Evolutionary conservation across 1,140 invertebrate species (phyloP).

Genomic region (Caligus rogercresseyi): DNA sequence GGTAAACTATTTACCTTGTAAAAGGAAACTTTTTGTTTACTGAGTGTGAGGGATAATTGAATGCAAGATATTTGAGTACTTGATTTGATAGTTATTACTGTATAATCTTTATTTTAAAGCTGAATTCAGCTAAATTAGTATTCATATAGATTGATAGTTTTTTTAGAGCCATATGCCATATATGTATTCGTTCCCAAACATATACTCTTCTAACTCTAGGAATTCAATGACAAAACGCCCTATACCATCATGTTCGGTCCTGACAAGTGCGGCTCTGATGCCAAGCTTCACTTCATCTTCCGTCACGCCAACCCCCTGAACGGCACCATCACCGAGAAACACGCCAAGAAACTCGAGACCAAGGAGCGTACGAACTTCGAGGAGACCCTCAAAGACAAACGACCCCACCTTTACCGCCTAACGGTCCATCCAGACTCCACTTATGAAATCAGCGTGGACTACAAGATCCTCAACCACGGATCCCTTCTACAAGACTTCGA

Average conservation of each 20-base stretch:
- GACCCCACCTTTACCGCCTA: constrained; percentile 84
- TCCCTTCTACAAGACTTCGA: constrained; percentile 70
- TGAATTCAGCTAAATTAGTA: too few relatives aligned
- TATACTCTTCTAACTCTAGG: neutral
- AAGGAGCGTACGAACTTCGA: constrained; percentile 54
- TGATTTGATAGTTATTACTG: too few relatives aligned
- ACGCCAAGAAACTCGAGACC: constrained; percentile 52
- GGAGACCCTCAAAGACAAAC: constrained; percentile 80
- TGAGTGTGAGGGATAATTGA: too few relatives aligned
- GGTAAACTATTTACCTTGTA: too few relatives aligned
- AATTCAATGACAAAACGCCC: constrained; percentile 40
- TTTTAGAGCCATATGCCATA: too few relatives aligned
- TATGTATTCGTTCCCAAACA: too few relatives aligned
- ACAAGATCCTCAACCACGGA: constrained; percentile 52
- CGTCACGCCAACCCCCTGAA: constrained; percentile 85
- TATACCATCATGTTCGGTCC: constrained; percentile 99
- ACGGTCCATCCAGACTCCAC: constrained; percentile 73
- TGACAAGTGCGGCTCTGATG: constrained; percentile 92
- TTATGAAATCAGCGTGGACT: constrained; percentile 39
- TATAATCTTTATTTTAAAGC: too few relatives aligned
- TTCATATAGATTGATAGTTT: too few relatives aligned
- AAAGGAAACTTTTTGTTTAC: too few relatives aligned
- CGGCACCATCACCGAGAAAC: constrained; percentile 69
- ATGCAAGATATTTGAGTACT: too few relatives aligned
- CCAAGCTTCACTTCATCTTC: constrained; percentile 96